These are phyloP conservation scores for Zalophus californianus DNA, from an alignment of 2,797 vertebrate species.

Conservation along the genomic window DNA sequence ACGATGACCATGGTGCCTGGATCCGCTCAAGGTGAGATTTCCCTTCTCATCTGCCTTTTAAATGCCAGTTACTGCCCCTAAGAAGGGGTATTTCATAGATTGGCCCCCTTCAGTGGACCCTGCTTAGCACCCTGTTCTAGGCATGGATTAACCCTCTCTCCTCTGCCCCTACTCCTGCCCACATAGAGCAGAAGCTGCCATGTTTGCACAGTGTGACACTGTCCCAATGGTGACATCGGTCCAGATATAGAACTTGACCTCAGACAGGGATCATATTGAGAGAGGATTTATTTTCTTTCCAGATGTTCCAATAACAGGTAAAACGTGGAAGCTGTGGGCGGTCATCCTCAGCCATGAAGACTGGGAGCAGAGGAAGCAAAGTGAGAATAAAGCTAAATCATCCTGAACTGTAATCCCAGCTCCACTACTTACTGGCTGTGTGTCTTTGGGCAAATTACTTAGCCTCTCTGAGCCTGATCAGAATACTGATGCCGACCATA, in stretches of 20 bases:
- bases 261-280: not conserved
- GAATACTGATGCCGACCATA: not conserved
- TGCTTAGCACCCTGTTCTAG: not conserved
- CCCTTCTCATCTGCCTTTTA: not conserved
- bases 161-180: not conserved
- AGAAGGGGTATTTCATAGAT: not conserved
- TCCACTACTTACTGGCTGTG: not conserved
- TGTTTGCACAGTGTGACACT: not conserved
- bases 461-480: not conserved
- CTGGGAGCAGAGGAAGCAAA: not conserved
- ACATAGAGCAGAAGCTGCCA: not conserved
- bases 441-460: not conserved
- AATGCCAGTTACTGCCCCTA: not conserved
- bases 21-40: not conserved
- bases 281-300: not conserved
- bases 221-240: not conserved
- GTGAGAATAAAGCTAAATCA: not conserved
- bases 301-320: not conserved
- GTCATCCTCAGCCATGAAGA: not conserved
- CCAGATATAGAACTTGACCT: not conserved
- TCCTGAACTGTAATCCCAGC: not conserved
- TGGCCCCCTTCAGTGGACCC: not conserved
- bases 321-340: not conserved
- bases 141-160: not conserved
- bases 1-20: not conserved